Base-by-base conservation (phyloP, 2,797 vertebrate species). In the Alectoris magna region DNA sequence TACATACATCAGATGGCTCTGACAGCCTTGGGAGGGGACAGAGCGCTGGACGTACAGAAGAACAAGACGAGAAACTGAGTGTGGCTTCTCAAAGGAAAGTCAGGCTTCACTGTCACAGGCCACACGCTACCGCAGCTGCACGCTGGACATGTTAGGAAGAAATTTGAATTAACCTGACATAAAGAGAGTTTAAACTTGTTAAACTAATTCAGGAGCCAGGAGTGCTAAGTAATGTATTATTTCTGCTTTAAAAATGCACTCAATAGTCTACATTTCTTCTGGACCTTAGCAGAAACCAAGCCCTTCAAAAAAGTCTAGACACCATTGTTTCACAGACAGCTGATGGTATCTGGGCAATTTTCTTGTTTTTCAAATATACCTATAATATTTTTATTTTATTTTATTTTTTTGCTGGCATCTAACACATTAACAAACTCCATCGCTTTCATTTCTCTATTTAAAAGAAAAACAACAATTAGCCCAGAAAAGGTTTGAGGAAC, bases 341-440 rank as follows among this genome's bases (percentile, higher is more conserved):
- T 46, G 10, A 78, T 0, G 0, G 7, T n/a, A 56, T 21, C 69
- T 5, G 3, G n/a, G 24, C 22, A 24, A 2, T 1, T 10, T 14
- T 63, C 58, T 49, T 58, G 3, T 26, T 89, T 78, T 58, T 24
- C 22, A 76, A 66, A 76, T 17, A 60, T 5, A 48, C 64, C 2
- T 58, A 10, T 27, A 29, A 41, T 41, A 41, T 11, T 41, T 41
- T 41, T 12, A 41, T 41, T 41, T 41, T 41, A 41, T 41, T 41
- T 31, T 31, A 7, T 41, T 17, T 60, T 83, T 41, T 71, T 84
- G 26, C 10, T 51, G 9, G 2, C 51, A 8, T 18, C 24, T 36
- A 67, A 3, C 9, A 78, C 10, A 36, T 39, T 56, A 81, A 44
- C 7, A 69, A 82, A 11, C n/a, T 4, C 29, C 14, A 44, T 4